Evolutionary conservation across 2,888 invertebrate genomes (phyloP).

Genomic region (Acanthosepion lycidas): DNA sequence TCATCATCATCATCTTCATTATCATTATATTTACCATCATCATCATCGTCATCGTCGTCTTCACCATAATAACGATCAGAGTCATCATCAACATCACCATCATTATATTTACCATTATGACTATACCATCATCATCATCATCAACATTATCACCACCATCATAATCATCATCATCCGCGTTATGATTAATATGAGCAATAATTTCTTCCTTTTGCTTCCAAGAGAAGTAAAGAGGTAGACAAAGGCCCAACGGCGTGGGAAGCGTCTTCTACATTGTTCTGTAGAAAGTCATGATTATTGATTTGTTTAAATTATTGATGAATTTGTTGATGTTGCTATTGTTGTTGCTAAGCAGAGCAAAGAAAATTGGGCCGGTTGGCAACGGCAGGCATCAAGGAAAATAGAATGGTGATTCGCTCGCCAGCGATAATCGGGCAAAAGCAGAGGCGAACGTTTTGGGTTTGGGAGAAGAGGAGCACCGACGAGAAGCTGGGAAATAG

Average conservation of each 20-base stretch:
- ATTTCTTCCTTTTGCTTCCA: not conserved
- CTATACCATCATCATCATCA: too few species aligned
- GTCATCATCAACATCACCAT: too few species aligned
- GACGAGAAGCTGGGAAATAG: not conserved
- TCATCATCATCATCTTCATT: too few species aligned
- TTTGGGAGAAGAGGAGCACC: not conserved
- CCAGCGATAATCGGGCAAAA: not conserved
- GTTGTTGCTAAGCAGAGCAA: not conserved
- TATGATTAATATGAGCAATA: not conserved
- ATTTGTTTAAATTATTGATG: conserved; percentile 20
- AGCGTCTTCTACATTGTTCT: not conserved
- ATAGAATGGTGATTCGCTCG: not conserved
- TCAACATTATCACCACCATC: too few species aligned
- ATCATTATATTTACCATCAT: too few species aligned
- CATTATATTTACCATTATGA: too few species aligned
- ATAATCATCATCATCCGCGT: too few species aligned
- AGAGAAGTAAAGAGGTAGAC: not conserved
- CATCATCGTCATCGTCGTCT: too few species aligned
- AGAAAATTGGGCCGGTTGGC: not conserved
- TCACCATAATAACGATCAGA: too few species aligned
- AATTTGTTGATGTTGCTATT: not conserved
- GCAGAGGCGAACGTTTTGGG: not conserved
- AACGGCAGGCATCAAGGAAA: not conserved
- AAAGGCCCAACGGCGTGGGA: not conserved
- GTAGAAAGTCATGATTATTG: not conserved